phyloP scores from a whole-genome alignment of 2,888 invertebrate genomes.

The Desoria tigrina region DNA sequence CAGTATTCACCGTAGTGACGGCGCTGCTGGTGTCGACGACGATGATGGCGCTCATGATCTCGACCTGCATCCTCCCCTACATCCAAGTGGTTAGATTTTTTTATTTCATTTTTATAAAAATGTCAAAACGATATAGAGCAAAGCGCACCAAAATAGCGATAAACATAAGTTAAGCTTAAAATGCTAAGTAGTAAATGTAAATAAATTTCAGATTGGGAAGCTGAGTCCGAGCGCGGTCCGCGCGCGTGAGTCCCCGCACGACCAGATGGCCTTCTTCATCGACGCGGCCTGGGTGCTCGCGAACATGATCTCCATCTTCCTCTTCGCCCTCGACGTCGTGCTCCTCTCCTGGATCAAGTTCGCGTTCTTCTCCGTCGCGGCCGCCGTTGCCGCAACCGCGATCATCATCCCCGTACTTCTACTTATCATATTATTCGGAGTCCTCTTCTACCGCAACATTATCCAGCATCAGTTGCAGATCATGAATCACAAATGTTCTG shows the following conservation, averaged over 20 bases:
- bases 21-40: conserved; percentile 45
- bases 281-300: conserved; percentile 42
- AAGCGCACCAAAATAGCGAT: no score
- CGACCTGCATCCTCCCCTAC: conserved; percentile 40
- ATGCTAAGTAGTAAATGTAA: no score
- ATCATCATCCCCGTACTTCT: conserved; percentile 49
- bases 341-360: conserved; percentile 50
- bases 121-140: no score
- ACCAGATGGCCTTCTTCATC: conserved; percentile 39
- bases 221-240: conserved; percentile 13
- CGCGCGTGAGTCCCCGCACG: conserved; percentile 47
- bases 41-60: conserved; percentile 46
- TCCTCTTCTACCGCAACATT: conserved; percentile 46
- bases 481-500: conserved; percentile 28
- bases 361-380: conserved; percentile 33
- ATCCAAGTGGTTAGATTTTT: no score
- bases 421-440: conserved; percentile 43
- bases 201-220: no score
- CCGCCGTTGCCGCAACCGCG: conserved; percentile 24
- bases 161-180: no score
- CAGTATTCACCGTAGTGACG: conserved; percentile 46
- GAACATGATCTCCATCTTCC: conserved; percentile 44
- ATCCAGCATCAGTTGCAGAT: conserved; percentile 41
- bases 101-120: no score
- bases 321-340: conserved; percentile 50